A percentile compares a stretch with the other conserved stretches of the same genome.
Evolutionary conservation across 2,888 invertebrate species (phyloP).

Genomic region (Cephus pygmeus): DNA sequence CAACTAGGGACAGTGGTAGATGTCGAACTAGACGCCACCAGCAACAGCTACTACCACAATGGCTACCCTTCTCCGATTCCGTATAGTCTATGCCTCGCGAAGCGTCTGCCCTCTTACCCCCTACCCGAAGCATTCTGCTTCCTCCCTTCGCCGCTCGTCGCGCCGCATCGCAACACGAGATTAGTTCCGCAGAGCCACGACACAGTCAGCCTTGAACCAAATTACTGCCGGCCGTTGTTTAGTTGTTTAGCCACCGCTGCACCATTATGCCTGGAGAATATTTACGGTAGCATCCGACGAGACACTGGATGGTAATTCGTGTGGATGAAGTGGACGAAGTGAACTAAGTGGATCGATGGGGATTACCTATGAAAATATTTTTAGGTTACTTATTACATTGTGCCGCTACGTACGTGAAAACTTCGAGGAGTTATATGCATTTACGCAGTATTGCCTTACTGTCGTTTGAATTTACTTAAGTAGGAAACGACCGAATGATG

Average conservation of each 20-base stretch:
- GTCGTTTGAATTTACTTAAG: not conserved
- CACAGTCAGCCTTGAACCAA: slow-evolving; percentile 49
- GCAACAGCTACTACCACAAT: not conserved
- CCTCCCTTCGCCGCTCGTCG: slow-evolving; percentile 8
- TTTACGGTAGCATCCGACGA: not conserved
- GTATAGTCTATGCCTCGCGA: not conserved
- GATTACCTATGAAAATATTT: not conserved
- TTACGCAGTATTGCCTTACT: not conserved
- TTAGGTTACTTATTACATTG: not conserved
- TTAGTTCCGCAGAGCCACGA: slow-evolving; percentile 47
- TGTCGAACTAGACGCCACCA: not conserved
- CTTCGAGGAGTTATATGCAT: not conserved
- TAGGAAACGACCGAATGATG: not conserved
- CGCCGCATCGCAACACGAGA: slow-evolving; percentile 27
- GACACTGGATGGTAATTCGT: not conserved
- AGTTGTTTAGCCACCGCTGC: slow-evolving; percentile 19
- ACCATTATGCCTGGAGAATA: slow-evolving; percentile 1
- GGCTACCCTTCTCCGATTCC: not conserved
- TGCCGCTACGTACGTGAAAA: not conserved
- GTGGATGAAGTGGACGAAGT: not conserved
- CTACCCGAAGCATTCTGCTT: slow-evolving; percentile 8
- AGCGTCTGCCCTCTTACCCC: not conserved
- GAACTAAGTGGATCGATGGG: not conserved
- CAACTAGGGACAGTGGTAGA: not conserved
- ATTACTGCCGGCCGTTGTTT: slow-evolving; percentile 30